Evolutionary conservation across 2,888 invertebrate species (phyloP).

Genomic region (Trichogramma evanescens): DNA sequence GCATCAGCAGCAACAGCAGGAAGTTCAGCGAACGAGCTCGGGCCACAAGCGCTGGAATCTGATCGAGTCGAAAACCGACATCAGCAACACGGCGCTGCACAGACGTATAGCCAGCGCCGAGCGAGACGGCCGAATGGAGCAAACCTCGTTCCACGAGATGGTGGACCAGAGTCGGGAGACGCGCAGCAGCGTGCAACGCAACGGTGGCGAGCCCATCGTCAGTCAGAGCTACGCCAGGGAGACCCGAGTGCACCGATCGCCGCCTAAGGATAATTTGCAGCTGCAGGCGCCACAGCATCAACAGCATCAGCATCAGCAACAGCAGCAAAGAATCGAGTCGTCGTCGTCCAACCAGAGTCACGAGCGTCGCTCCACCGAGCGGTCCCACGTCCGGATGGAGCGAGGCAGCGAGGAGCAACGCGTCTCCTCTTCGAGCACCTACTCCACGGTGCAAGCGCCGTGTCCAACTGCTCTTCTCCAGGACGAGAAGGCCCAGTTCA

Average conservation of each 20-base stretch:
- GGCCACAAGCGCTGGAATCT: constrained; percentile 67
- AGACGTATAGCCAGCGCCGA: constrained; percentile 18
- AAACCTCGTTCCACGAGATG: too few relatives aligned
- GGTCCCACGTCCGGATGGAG: constrained; percentile 45
- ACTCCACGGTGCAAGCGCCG: constrained; percentile 71
- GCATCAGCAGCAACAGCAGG: constrained; percentile 25
- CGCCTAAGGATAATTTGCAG: constrained; percentile 58
- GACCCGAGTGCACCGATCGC: constrained; percentile 49
- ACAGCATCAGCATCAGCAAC: constrained; percentile 49
- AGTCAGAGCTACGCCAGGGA: constrained; percentile 54
- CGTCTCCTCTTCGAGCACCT: constrained; percentile 64
- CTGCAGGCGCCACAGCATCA: constrained; percentile 59
- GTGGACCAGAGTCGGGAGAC: too few relatives aligned
- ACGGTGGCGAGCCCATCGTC: constrained; percentile 55
- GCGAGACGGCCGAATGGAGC: not conserved
- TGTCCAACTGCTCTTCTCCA: constrained; percentile 76
- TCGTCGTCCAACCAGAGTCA: constrained; percentile 61
- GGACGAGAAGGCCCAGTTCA: constrained; percentile 68
- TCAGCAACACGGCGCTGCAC: constrained; percentile 71
- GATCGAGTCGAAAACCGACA: constrained; percentile 63
- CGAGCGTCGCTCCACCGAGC: constrained; percentile 69
- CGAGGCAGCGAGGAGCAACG: constrained; percentile 24
- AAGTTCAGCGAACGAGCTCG: constrained; percentile 28
- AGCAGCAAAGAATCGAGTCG: constrained; percentile 50
- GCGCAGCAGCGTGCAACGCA: constrained; percentile 32